A percentile compares a stretch with the other conserved stretches of the same genome.
Conservation (phyloP, 2,888 invertebrate genomes). For the Fragum fragum region DNA sequence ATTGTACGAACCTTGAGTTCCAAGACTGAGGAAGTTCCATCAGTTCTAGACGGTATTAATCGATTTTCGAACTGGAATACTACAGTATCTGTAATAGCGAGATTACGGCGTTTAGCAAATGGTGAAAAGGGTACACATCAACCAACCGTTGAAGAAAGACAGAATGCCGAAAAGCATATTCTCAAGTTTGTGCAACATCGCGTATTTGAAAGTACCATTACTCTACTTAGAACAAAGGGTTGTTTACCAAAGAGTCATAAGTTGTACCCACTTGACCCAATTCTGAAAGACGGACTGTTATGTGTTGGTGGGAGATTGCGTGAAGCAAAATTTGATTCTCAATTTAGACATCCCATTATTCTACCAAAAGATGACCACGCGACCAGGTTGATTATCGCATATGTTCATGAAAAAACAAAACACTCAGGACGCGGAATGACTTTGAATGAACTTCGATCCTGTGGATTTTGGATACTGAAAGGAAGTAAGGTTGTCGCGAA, state of each 20-base stretch:
- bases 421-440: conserved; percentile 69
- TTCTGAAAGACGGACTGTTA: conserved; percentile 37
- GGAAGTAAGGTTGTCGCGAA: conserved; percentile 52
- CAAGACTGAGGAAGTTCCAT: not conserved
- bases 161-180: conserved; percentile 37
- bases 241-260: conserved; percentile 34
- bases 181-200: conserved; percentile 45
- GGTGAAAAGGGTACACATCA: conserved; percentile 33
- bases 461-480: conserved; percentile 65
- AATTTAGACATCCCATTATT: conserved; percentile 64
- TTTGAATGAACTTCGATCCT: conserved; percentile 47
- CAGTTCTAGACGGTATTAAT: conserved; percentile 10
- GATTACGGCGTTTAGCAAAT: conserved; percentile 36
- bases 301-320: conserved; percentile 53
- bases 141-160: conserved; percentile 38
- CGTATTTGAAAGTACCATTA: conserved; percentile 4
- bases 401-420: conserved; percentile 46
- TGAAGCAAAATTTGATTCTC: conserved; percentile 24
- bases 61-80: conserved; percentile 34
- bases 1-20: conserved; percentile 20
- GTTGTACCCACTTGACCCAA: conserved; percentile 46
- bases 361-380: conserved; percentile 64
- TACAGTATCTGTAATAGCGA: conserved; percentile 32
- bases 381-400: conserved; percentile 50
- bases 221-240: not conserved